Evolutionary conservation across 23 tunicate species (phyloP).

Genomic region (Trididemnum nubilum): DNA sequence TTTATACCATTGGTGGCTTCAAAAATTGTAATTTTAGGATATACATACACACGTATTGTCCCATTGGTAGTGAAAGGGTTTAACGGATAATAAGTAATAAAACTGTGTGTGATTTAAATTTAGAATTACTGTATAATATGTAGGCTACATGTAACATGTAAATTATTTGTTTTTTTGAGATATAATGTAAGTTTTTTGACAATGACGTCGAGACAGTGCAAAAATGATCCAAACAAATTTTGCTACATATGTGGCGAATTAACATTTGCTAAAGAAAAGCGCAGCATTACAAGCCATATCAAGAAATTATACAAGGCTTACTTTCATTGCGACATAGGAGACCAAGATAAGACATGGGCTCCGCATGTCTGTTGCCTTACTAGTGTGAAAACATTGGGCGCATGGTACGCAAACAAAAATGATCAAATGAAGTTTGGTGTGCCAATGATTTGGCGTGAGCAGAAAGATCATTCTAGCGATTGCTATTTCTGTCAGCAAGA

Average conservation of each 20-base stretch:
- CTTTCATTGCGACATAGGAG: conserved; percentile 26
- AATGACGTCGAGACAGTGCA: conserved; percentile 21
- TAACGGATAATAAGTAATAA: too few relatives aligned
- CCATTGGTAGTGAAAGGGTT: too few relatives aligned
- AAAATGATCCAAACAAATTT: conserved; percentile 19
- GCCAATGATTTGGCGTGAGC: conserved; percentile 32
- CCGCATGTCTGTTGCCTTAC: conserved; percentile 13
- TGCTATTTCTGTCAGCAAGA: conserved; percentile 15
- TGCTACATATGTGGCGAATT: conserved; percentile 20
- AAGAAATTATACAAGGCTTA: conserved; percentile 14
- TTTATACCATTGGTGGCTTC: too few relatives aligned
- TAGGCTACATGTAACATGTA: too few relatives aligned
- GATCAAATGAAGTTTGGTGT: conserved; percentile 1
- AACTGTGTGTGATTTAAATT: too few relatives aligned
- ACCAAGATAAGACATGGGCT: conserved; percentile 11
- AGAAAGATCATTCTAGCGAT: not conserved
- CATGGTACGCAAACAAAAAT: not conserved
- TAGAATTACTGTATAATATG: too few relatives aligned
- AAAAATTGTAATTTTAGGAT: too few relatives aligned
- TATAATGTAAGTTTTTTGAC: conserved; percentile 11
- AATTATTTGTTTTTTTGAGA: not conserved
- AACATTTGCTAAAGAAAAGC: conserved; percentile 16
- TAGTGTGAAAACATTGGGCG: not conserved
- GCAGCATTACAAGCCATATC: conserved; percentile 22
- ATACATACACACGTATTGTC: not conserved